Evolutionary conservation across 2,797 vertebrate species (phyloP).

Genomic region (Hypotaenidia okinawae): DNA sequence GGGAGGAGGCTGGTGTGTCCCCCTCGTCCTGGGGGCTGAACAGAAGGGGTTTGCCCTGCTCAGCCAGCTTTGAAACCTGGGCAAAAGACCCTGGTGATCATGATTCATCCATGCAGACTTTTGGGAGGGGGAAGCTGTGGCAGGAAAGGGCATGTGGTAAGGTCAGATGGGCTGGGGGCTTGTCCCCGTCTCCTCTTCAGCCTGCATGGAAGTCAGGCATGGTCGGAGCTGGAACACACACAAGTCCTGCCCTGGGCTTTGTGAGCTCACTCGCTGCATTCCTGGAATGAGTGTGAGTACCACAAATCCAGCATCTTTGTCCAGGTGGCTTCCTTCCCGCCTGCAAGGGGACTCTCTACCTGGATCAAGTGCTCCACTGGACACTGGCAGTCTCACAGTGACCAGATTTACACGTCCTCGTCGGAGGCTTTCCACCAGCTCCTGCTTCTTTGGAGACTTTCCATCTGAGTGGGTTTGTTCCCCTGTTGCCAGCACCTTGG

Average conservation of each 20-base stretch:
- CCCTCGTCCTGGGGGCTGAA: not conserved
- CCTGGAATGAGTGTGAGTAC: not conserved
- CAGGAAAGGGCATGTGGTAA: not conserved
- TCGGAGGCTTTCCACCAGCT: not conserved
- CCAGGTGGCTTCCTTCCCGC: not conserved
- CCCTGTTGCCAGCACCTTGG: not conserved
- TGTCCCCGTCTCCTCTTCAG: not conserved
- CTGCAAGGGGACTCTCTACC: constrained; percentile 5
- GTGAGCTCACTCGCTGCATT: not conserved
- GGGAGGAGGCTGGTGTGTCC: not conserved
- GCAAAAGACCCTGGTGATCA: not conserved
- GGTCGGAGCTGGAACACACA: not conserved
- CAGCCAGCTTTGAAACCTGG: not conserved
- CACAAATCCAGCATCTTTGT: not conserved
- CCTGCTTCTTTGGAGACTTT: not conserved
- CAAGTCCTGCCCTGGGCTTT: constrained; percentile 10
- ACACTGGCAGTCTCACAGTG: not conserved
- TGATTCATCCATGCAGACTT: accelerated
- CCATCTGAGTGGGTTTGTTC: not conserved
- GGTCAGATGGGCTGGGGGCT: not conserved
- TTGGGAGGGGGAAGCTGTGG: not conserved
- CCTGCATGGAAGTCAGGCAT: not conserved
- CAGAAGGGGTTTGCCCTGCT: not conserved
- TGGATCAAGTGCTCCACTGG: not conserved
- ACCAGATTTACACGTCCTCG: not conserved